Conservation (phyloP, 2,797 vertebrate genomes). For the Aldrovandia affinis region DNA sequence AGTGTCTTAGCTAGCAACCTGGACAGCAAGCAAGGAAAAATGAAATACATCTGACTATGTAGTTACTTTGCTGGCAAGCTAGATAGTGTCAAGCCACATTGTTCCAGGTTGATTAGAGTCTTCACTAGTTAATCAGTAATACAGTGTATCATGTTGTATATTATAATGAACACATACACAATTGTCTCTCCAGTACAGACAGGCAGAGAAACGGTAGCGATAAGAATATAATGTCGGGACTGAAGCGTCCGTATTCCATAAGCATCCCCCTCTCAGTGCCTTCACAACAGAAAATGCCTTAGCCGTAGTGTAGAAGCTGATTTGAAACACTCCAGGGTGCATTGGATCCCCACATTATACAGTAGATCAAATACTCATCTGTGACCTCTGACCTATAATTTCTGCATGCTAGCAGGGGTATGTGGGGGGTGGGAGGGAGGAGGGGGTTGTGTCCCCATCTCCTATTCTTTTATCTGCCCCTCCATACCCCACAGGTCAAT, state of each 20-base stretch:
- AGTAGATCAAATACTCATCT: constrained; percentile 28
- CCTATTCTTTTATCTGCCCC: neutral
- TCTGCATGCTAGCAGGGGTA: constrained; percentile 15
- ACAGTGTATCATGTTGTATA: neutral
- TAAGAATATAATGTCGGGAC: neutral
- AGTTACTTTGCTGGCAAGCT: neutral
- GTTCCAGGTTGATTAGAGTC: neutral
- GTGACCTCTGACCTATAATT: constrained; percentile 34
- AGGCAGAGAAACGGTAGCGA: neutral
- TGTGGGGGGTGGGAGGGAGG: neutral
- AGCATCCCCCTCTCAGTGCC: neutral
- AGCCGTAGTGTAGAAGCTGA: neutral
- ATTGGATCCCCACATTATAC: neutral
- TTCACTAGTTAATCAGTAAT: neutral
- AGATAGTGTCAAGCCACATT: neutral
- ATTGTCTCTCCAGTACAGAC: neutral
- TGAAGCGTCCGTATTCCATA: neutral
- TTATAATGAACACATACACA: neutral
- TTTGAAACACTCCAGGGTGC: constrained; percentile 5
- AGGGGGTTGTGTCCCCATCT: neutral
- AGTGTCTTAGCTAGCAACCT: too few species aligned
- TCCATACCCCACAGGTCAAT: neutral
- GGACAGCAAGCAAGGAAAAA: too few species aligned
- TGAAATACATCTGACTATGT: too few species aligned
- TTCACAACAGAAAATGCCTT: neutral